Evolutionary conservation across 2,113 vertebrate genomes (phyloP), one percentile per base, ranked within the genome.

Genomic region (Pachycephala philippinensis): DNA sequence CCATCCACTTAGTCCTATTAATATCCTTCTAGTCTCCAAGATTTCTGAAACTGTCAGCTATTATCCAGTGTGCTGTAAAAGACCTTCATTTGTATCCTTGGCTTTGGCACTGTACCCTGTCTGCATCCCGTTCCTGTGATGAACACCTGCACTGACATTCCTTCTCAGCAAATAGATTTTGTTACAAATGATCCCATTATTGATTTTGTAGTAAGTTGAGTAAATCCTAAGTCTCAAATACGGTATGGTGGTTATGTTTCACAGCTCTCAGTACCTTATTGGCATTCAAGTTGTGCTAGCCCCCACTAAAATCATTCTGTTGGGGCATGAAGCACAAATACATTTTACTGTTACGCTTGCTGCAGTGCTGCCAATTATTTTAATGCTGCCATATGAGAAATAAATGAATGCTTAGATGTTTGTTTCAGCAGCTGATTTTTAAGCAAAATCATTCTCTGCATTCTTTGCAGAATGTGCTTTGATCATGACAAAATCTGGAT

Each of bases 131-230:
- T 42, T 45, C 60, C 64, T 60, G 13, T 94, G 93, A 96, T 82
- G 53, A 84, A 96, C 64, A 81, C 35, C 60, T 84, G 42, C 23
- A 14, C 82, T 57, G 84, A 81, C 81, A 87, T 95, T 64, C 84
- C 50, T 95, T 87, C 95, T 96, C 86, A 93, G 89, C 96, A 88
- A 82, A 92, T 44, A 79, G 77, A 92, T 90, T 87, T 47, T 63
- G 86, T 91, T 97, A 92, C 95, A 95, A 95, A 97, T 17, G 35
- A 95, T 95, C 8, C 54, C 61, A 80, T 94, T 95, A 95, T 88
- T 97, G 81, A 97, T 83, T 97, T 89, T 96, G 93, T 87, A 78
- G 49, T 95, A 87, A 95, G 35, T 44, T 95, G 74, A 97, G 88
- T 91, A 95, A 96, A 96, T 90, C 92, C 54, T 84, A 77, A 95